These are phyloP conservation scores for Leptinotarsa defecta DNA, from an alignment of 1,140 invertebrate species.

Conservation along the genomic window DNA sequence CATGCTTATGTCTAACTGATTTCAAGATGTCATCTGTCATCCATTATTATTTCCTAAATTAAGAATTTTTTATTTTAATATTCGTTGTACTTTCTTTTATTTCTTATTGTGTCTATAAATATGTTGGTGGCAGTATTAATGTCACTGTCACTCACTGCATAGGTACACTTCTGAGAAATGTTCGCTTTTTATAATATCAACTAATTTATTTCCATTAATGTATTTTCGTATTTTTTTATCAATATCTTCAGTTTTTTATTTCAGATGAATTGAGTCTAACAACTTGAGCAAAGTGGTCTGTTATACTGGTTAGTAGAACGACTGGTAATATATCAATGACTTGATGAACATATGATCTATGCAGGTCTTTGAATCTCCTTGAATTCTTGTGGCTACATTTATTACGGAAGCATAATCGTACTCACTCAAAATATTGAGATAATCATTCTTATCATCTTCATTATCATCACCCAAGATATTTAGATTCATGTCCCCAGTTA, in stretches of 20 bases:
- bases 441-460: not conserved
- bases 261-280: no score
- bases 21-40: no score
- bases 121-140: not conserved
- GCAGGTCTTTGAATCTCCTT: constrained; percentile 1
- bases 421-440: constrained; percentile 16
- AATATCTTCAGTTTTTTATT: not conserved
- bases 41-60: no score
- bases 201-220: not conserved
- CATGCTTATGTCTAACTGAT: no score
- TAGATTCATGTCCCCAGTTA: no score
- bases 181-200: not conserved
- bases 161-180: constrained; percentile 8
- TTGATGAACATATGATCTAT: constrained; percentile 9
- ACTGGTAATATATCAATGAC: not conserved
- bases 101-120: no score
- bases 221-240: not conserved
- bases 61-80: no score
- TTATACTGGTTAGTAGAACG: constrained; percentile 2
- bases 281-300: not conserved
- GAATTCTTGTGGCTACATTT: constrained; percentile 1
- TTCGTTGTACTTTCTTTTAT: no score
- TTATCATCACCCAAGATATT: not conserved
- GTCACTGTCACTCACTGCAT: constrained; percentile 3
- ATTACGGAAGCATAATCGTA: constrained; percentile 7